Base-by-base conservation (phyloP, 2,888 invertebrate species). In the Hydraecia micacea region DNA sequence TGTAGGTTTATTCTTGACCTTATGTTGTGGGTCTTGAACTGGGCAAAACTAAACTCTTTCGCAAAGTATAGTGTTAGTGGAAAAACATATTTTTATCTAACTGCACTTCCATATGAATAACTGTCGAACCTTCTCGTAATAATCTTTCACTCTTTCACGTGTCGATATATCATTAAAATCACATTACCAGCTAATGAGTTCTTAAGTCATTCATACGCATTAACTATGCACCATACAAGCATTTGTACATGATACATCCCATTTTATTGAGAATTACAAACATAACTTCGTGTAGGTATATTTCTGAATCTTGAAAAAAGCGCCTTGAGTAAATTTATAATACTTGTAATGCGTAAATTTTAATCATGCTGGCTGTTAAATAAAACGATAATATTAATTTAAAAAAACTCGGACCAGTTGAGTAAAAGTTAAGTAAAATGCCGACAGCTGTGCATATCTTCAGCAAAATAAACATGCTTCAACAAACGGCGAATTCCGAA, bases 101-200 rank as follows among this genome's bases (percentile, higher is more conserved):
- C 8, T 18, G 7, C 63, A 63, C n/a, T 36, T n/a, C n/a, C 13
- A 73, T 4, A 42, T 42, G 28, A 18, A 9, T 32, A 39, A 39
- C 5, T 32, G 11, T 60, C 8, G 55, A 49, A 60, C n/a, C 13
- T 71, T 55, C 25, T 69, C 25, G 28, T 15, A 46, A 46, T 39
- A 6, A 74, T 62, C 8, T 11, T 79, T 32, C 32, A 58, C 32
- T 49, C 32, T 52, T 15, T 65, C 63, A 42, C 18, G 36, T 39
- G 28, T 58, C 36, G 18, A 63, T 42, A 62, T 2, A 15, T 21
- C 62, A 68, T 77, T 77, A 42, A 68, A 77, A 76, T 42, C 9
- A 62, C 46, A 77, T 49, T 72, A 63, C 13, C 36, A 62, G 15
- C 25, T 68, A 71, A 82, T 77, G 39, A 68, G 9, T 58, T 66